These are phyloP conservation scores for Latrodectus geometricus DNA, from an alignment of 1,140 invertebrate species.

Conservation along the genomic window DNA sequence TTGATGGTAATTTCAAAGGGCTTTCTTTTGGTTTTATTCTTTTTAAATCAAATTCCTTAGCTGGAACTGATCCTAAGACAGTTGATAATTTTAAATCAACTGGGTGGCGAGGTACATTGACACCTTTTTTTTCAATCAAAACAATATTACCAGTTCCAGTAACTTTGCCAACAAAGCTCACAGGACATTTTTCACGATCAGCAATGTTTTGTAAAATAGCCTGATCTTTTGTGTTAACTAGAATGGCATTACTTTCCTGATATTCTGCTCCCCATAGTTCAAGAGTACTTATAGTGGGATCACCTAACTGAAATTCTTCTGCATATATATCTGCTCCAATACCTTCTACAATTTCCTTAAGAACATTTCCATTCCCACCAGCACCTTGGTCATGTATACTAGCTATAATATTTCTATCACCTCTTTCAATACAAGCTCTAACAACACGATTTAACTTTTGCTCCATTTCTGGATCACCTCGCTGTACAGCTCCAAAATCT, in stretches of 20 bases:
- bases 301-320: conserved; percentile 89
- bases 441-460: conserved; percentile 96
- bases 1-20: conserved; percentile 73
- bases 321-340: conserved; percentile 91
- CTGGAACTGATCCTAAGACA: conserved; percentile 89
- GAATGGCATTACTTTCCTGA: conserved; percentile 93
- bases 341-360: conserved; percentile 96
- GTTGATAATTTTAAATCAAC: conserved; percentile 90
- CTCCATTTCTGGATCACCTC: conserved; percentile 99
- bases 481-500: conserved; percentile 96
- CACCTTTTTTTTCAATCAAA: conserved; percentile 64
- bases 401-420: conserved; percentile 65
- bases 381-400: conserved; percentile 94
- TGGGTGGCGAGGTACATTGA: conserved; percentile 71
- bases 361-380: conserved; percentile 96
- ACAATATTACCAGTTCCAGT: conserved; percentile 84
- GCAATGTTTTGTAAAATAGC: conserved; percentile 80
- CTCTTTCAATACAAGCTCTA: conserved; percentile 87
- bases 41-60: conserved; percentile 74
- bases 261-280: conserved; percentile 99
- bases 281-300: conserved; percentile 91
- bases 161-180: conserved; percentile 92
- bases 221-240: conserved; percentile 78
- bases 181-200: conserved; percentile 88
- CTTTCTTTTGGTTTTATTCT: conserved; percentile 40